These are phyloP conservation scores for Misgurnus mizolepis DNA, from an alignment of 2,113 vertebrate genomes.

Conservation along the genomic window DNA sequence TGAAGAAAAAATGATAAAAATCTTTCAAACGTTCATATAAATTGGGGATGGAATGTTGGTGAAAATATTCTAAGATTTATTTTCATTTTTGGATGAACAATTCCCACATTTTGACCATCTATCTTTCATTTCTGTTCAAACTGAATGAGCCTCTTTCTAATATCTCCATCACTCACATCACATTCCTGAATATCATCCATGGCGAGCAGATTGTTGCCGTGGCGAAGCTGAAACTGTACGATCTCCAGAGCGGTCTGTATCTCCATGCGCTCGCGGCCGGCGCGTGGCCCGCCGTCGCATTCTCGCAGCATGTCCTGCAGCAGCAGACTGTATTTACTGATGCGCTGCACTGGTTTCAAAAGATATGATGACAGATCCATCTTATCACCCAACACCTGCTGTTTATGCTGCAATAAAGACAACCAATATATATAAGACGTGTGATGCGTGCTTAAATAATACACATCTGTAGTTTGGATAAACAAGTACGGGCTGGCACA, in stretches of 20 bases:
- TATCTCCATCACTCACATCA: constrained; percentile 67
- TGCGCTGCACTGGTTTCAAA: constrained; percentile 78
- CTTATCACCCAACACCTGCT: constrained; percentile 70
- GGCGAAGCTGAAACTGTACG: constrained; percentile 75
- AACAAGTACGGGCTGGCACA: too few species aligned
- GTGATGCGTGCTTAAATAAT: too few species aligned
- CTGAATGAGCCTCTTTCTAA: too few species aligned
- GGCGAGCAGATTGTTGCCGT: constrained; percentile 77
- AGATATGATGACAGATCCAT: constrained; percentile 79
- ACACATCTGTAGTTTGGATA: too few species aligned
- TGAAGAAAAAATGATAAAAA: too few species aligned
- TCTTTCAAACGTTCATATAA: too few species aligned
- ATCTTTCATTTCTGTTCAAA: too few species aligned
- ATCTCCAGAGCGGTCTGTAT: constrained; percentile 72
- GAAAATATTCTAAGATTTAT: too few species aligned
- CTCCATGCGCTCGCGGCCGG: constrained; percentile 64
- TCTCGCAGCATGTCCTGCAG: constrained; percentile 75
- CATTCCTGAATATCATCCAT: constrained; percentile 79
- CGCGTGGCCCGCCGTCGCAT: constrained; percentile 49
- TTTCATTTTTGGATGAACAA: too few species aligned
- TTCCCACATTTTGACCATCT: too few species aligned
- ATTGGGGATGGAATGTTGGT: too few species aligned
- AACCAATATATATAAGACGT: neutral
- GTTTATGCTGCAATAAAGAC: constrained; percentile 69
- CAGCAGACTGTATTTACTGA: constrained; percentile 79